Evolutionary conservation across 2,888 invertebrate species (phyloP).

Genomic region (Lacanobia wlatinum): DNA sequence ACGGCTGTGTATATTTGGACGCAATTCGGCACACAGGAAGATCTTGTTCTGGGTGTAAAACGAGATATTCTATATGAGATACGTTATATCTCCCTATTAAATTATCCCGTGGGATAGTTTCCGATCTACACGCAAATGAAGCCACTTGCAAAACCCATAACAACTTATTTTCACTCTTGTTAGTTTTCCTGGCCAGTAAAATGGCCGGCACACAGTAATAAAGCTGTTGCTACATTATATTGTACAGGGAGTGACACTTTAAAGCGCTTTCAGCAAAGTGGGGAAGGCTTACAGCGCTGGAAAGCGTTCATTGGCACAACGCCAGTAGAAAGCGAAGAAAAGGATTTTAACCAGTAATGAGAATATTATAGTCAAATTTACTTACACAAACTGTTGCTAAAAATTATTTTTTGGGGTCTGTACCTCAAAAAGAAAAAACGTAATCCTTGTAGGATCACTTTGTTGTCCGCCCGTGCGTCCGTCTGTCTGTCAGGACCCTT

Average conservation of each 20-base stretch:
- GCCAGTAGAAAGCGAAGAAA: constrained; percentile 30
- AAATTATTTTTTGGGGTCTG: neutral
- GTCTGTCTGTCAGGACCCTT: too few relatives aligned
- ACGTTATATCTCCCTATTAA: too few relatives aligned
- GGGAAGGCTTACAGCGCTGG: constrained; percentile 12
- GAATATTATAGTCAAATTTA: neutral
- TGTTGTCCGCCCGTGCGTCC: too few relatives aligned
- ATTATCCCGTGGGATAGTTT: too few relatives aligned
- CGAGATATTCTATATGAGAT: too few relatives aligned
- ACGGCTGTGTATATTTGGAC: too few relatives aligned
- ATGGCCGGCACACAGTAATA: neutral
- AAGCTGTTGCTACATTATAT: neutral
- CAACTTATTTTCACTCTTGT: neutral
- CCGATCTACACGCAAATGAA: too few relatives aligned
- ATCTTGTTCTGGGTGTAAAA: too few relatives aligned
- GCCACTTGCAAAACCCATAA: neutral
- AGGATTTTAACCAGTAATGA: constrained; percentile 14
- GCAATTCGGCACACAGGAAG: too few relatives aligned
- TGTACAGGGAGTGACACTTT: neutral
- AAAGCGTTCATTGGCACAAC: constrained; percentile 21
- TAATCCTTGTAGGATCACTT: too few relatives aligned
- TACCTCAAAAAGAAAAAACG: too few relatives aligned
- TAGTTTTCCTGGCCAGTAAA: neutral
- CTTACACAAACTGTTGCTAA: constrained; percentile 8
- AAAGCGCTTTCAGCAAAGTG: constrained; percentile 25